Evolutionary conservation across 2,888 invertebrate genomes (phyloP).

Genomic region (Sycophila texana): DNA sequence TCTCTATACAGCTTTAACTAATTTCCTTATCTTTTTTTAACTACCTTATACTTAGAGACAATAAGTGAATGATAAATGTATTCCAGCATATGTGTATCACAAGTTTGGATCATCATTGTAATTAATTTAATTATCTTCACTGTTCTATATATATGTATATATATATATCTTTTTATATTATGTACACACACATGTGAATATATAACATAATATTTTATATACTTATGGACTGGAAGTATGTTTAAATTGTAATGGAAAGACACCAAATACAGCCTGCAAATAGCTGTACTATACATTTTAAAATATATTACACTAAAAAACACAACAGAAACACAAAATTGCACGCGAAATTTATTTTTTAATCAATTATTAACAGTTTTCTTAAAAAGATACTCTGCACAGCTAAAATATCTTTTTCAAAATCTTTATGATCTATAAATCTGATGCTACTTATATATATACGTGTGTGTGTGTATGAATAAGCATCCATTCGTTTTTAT

Average conservation of each 20-base stretch:
- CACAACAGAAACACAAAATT: constrained; percentile 42
- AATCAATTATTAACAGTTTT: constrained; percentile 26
- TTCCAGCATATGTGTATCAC: constrained; percentile 65
- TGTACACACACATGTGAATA: constrained; percentile 13
- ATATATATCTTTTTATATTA: constrained; percentile 12
- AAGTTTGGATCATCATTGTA: constrained; percentile 64
- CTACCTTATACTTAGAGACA: constrained; percentile 59
- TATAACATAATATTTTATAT: constrained; percentile 21
- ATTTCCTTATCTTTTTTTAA: constrained; percentile 53
- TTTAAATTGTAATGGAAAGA: constrained; percentile 46
- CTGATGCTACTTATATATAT: constrained; percentile 9
- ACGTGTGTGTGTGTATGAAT: neutral
- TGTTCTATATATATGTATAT: constrained; percentile 34
- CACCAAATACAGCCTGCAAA: constrained; percentile 16
- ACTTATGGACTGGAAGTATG: constrained; percentile 47
- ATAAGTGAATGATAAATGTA: constrained; percentile 59
- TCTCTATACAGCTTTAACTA: constrained; percentile 53
- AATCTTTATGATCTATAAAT: constrained; percentile 10
- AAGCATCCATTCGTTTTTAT: constrained; percentile 9
- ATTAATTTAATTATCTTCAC: constrained; percentile 60
- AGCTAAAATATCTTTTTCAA: constrained; percentile 37
- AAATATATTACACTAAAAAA: constrained; percentile 41
- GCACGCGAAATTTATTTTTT: constrained; percentile 30
- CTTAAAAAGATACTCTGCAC: constrained; percentile 32
- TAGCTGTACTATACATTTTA: constrained; percentile 36